These are phyloP conservation scores for Watsonalla cultraria DNA, from an alignment of 2,888 invertebrate species.

Conservation along the genomic window DNA sequence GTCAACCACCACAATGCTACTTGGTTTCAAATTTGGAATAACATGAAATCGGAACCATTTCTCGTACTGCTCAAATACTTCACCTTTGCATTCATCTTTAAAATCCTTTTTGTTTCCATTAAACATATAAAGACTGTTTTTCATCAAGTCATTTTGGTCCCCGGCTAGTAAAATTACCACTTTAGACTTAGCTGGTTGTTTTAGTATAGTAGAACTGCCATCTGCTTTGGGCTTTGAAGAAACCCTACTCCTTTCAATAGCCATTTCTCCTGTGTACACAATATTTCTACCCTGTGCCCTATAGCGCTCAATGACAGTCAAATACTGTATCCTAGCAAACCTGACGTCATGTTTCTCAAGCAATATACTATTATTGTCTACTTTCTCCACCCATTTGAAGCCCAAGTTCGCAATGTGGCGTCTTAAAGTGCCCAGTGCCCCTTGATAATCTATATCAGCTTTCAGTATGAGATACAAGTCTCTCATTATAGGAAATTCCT, in stretches of 20 bases:
- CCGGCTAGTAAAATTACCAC: conserved; percentile 28
- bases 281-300: conserved; percentile 26
- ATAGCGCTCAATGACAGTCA: conserved; percentile 29
- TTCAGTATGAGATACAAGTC: conserved; percentile 31
- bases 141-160: conserved; percentile 22
- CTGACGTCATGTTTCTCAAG: conserved; percentile 32
- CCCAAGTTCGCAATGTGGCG: conserved; percentile 29
- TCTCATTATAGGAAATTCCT: conserved; percentile 32
- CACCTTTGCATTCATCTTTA: conserved; percentile 26
- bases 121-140: conserved; percentile 26
- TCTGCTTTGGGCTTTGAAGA: conserved; percentile 29
- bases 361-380: conserved; percentile 29
- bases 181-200: conserved; percentile 30
- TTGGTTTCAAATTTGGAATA: conserved; percentile 26
- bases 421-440: conserved; percentile 29
- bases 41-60: conserved; percentile 30
- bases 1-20: conserved; percentile 31
- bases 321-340: conserved; percentile 29
- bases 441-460: conserved; percentile 32
- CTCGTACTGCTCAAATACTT: conserved; percentile 30
- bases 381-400: conserved; percentile 33
- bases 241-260: conserved; percentile 27
- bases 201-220: conserved; percentile 27
- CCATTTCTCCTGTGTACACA: conserved; percentile 29
- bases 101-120: conserved; percentile 29